phyloP scores from a whole-genome alignment of 2,113 vertebrate species.

The Mus pahari region DNA sequence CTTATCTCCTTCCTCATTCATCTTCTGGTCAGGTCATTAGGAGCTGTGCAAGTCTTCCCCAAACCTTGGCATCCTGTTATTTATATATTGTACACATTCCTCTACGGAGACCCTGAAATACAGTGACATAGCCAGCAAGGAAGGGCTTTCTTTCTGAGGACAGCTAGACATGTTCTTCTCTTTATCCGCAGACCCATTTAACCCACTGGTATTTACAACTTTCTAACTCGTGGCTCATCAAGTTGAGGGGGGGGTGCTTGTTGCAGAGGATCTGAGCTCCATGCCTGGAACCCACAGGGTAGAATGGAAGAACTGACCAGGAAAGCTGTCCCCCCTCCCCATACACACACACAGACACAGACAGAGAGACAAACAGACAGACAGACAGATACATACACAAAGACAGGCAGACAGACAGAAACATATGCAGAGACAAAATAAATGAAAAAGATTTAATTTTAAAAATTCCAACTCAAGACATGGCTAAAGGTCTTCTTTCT shows the following conservation, averaged over 20 bases:
- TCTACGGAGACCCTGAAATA: conserved; percentile 55
- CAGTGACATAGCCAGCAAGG: neutral
- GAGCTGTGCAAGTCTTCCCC: conserved; percentile 83
- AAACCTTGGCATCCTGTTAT: conserved; percentile 73
- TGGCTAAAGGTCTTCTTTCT: neutral
- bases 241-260: neutral
- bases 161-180: conserved; percentile 18
- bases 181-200: neutral
- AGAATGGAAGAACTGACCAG: neutral
- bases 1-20: conserved; percentile 83
- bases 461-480: neutral
- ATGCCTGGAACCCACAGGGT: neutral
- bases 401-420: no score
- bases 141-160: conserved; percentile 22
- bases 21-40: conserved; percentile 90
- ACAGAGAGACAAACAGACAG: neutral
- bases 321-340: neutral
- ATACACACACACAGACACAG: neutral
- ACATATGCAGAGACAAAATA: neutral
- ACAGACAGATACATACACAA: neutral
- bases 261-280: neutral
- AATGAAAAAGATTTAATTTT: neutral
- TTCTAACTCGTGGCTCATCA: neutral
- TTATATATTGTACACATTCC: conserved; percentile 72
- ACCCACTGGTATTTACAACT: conserved; percentile 21